Percentiles rank a stretch among this genome's conserved stretches.
Evolutionary conservation across 2,797 vertebrate genomes (phyloP).

Genomic region (Emys orbicularis): DNA sequence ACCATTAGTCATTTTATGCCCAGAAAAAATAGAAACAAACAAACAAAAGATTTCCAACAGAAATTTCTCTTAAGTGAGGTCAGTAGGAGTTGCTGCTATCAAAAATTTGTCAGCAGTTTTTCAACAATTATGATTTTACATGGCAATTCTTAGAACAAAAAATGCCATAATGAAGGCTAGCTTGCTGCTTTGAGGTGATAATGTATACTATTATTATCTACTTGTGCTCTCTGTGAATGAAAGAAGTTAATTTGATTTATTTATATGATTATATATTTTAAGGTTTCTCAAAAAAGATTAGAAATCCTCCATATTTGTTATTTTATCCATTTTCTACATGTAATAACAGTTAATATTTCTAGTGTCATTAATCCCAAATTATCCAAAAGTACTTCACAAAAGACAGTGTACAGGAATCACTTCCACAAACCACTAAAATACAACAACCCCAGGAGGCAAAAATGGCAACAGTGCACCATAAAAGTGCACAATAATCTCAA

Average conservation of each 20-base stretch:
- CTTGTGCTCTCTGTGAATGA: background rate
- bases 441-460: background rate
- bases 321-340: background rate
- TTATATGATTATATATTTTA: background rate
- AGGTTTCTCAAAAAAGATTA: background rate
- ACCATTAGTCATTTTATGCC: slow-evolving; percentile 57
- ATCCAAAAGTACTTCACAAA: background rate
- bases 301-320: background rate
- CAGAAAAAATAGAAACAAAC: background rate
- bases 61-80: slow-evolving; percentile 64
- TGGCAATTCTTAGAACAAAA: background rate
- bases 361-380: background rate
- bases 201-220: background rate
- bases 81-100: slow-evolving; percentile 36
- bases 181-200: background rate
- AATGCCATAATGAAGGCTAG: background rate
- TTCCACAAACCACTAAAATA: background rate
- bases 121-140: slow-evolving; percentile 27
- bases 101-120: slow-evolving; percentile 59
- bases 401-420: background rate
- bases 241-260: background rate
- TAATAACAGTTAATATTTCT: background rate
- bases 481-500: background rate
- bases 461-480: background rate
- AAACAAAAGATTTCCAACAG: slow-evolving; percentile 35